phyloP scores from a whole-genome alignment of 2,888 invertebrate genomes.

The Metacarcinus magister region DNA sequence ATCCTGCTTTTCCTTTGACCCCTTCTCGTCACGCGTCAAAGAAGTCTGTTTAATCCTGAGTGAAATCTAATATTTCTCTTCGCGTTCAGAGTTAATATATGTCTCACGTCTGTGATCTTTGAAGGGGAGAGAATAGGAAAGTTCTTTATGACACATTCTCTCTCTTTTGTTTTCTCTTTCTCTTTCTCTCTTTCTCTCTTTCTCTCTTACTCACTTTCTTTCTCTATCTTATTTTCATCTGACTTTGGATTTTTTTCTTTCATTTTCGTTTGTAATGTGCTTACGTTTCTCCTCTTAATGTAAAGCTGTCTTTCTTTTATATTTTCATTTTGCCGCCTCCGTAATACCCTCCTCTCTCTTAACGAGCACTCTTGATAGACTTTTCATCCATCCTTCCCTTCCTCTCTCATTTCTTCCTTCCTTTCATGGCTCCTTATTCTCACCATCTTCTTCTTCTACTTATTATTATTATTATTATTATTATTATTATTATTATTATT shows the following conservation, averaged over 20 bases:
- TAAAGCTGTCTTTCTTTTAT: no score
- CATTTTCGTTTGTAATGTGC: no score
- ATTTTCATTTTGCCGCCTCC: no score
- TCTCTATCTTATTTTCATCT: conserved; percentile 43
- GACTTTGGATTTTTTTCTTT: neutral
- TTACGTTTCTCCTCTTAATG: neutral
- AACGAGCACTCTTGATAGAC: no score
- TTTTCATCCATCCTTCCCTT: no score
- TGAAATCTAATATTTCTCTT: conserved; percentile 4
- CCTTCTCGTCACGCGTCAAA: neutral
- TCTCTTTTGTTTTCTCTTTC: conserved; percentile 30
- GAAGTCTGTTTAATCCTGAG: neutral
- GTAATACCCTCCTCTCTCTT: no score
- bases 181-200: conserved; percentile 35
- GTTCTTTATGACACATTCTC: neutral
- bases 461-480: neutral
- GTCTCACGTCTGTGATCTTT: neutral
- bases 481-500: neutral
- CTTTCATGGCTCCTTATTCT: no score
- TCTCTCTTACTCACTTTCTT: conserved; percentile 43
- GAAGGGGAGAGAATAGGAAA: neutral
- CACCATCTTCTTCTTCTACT: no score
- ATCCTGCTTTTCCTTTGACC: neutral
- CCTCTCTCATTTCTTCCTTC: no score
- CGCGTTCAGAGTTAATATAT: neutral